Base-by-base conservation (phyloP, 2,113 vertebrate species). In the Ciconia boyciana region DNA sequence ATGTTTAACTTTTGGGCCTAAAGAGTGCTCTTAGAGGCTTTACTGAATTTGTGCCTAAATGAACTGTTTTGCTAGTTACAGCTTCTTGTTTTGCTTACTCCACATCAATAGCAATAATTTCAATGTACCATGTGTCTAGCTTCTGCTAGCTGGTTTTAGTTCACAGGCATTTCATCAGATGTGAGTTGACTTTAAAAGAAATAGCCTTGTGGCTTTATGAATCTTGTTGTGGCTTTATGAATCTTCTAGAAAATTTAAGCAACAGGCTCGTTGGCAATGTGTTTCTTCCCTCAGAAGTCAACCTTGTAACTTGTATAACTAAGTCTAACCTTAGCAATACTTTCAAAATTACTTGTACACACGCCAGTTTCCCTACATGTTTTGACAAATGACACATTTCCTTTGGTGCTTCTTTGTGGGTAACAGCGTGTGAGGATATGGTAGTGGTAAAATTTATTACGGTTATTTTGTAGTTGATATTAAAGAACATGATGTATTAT, bases 391-490 rank as follows among this genome's bases (percentile, higher is more conserved):
- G 98, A 98, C 97, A 98, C 97, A 97, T 98, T 98, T 98, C 97
- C 96, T 97, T 97, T 98, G 98, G 97, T 98, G 96, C 98, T 98
- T 98, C 98, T 98, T 98, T 98, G 98, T 98, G 98, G 98, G 98
- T 97, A 98, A 98, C 98, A 98, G 98, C 6, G 97, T 98, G 98
- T 98, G 98, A 98, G 98, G 98, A 98, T 97, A 97, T 97, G 96
- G 97, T 97, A 96, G 71, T 96, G 94, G 98, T 96, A 98, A 98
- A 98, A 98, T 98, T 98, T 98, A 98, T 98, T 98, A 97, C 97
- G 58, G 98, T 98, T 98, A 98, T 98, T 98, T 98, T 98, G 98
- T 97, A 98, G 98, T 98, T 98, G 98, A 98, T 98, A 98, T 98
- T 98, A 98, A 98, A 98, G 98, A 97, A 98, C 98, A 98, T 98